Conservation (phyloP, 2,888 invertebrate genomes). For the Melanophora roralis region DNA sequence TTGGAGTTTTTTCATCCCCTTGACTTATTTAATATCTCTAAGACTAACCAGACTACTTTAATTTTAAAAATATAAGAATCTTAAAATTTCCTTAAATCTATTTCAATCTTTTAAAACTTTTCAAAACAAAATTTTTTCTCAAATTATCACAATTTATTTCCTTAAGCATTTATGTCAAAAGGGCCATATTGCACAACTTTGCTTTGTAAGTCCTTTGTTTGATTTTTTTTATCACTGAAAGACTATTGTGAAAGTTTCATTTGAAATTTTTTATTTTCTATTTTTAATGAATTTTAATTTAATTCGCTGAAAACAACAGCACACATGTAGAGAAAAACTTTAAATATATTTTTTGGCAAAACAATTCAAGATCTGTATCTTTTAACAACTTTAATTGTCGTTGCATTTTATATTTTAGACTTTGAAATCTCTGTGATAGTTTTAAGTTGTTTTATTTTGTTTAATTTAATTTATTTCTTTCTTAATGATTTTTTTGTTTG, state of each 20-base stretch:
- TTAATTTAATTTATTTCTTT: background rate
- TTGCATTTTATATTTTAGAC: slow-evolving; percentile 52
- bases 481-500: slow-evolving; percentile 7
- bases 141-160: background rate
- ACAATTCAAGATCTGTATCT: slow-evolving; percentile 59
- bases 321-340: background rate
- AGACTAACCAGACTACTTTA: no score
- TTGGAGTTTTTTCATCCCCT: no score
- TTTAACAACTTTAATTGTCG: slow-evolving; percentile 58
- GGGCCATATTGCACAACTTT: slow-evolving; percentile 31
- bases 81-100: no score
- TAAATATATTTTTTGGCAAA: slow-evolving; percentile 40
- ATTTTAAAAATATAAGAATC: no score
- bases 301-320: slow-evolving; percentile 26
- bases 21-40: no score
- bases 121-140: no score
- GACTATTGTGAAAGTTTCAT: slow-evolving; percentile 49
- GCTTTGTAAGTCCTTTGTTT: slow-evolving; percentile 44
- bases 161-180: slow-evolving; percentile 6
- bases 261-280: slow-evolving; percentile 12
- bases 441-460: slow-evolving; percentile 21
- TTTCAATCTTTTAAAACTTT: no score
- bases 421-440: slow-evolving; percentile 60
- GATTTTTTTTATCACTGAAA: background rate
- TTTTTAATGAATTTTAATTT: slow-evolving; percentile 41